Conservation (phyloP, 2,113 vertebrate species). For the Gymnocephalus cernua region DNA sequence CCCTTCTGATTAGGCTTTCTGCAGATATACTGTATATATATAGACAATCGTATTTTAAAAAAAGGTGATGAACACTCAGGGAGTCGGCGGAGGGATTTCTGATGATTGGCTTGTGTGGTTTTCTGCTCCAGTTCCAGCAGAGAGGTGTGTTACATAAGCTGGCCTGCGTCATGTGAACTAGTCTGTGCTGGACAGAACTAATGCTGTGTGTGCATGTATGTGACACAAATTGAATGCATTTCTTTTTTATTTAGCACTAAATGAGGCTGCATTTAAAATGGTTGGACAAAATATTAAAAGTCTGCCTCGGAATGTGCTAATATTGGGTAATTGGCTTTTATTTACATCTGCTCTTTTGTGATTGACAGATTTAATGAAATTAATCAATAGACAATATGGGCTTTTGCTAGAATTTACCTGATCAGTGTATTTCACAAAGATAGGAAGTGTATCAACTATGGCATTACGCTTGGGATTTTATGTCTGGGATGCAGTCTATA, state of each 20-base stretch:
- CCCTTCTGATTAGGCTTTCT: slow-evolving; percentile 60
- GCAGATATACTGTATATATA: slow-evolving; percentile 38
- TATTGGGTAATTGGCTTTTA: neutral
- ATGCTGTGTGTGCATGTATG: slow-evolving; percentile 28
- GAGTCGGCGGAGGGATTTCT: slow-evolving; percentile 18
- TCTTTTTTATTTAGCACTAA: neutral
- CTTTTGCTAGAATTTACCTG: neutral
- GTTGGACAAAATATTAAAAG: neutral
- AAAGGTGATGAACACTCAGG: slow-evolving; percentile 37
- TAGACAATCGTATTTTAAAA: slow-evolving; percentile 40
- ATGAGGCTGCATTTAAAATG: neutral
- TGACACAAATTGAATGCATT: neutral
- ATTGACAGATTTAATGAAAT: neutral
- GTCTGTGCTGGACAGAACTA: slow-evolving; percentile 54
- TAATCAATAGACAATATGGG: neutral
- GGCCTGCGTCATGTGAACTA: slow-evolving; percentile 61
- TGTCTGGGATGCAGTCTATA: neutral
- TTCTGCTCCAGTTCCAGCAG: slow-evolving; percentile 77
- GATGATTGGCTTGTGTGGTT: slow-evolving; percentile 48
- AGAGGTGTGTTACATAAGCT: slow-evolving; percentile 76
- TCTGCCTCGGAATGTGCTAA: neutral
- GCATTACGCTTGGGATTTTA: neutral
- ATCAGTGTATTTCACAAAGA: neutral
- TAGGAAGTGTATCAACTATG: neutral
- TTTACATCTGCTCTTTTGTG: neutral